Conservation (phyloP, 2,113 vertebrate genomes). For the Melozone crissalis region DNA sequence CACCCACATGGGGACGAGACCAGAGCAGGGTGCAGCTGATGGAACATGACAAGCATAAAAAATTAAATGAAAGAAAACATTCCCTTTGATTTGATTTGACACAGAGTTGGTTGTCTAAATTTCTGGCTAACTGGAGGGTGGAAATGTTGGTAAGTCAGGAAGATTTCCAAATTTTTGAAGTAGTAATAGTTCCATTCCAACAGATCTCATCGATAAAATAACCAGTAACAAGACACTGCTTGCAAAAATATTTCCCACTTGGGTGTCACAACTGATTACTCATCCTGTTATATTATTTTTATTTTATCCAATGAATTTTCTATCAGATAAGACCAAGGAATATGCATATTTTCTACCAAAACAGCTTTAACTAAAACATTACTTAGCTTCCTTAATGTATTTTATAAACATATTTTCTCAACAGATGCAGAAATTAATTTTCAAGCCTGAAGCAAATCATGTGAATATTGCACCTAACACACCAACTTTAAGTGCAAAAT, state of each 20-base stretch:
- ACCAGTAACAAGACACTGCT: not conserved
- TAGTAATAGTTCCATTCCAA: not conserved
- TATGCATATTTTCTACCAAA: not conserved
- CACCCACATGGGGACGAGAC: accelerated
- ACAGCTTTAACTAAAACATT: not conserved
- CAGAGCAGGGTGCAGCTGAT: not conserved
- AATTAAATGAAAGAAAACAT: not conserved
- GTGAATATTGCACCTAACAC: not conserved
- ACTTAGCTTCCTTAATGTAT: not conserved
- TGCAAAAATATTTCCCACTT: not conserved
- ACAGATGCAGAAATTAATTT: not conserved
- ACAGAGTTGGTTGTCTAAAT: not conserved
- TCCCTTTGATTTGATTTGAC: not conserved
- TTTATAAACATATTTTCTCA: not conserved
- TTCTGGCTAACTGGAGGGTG: not conserved
- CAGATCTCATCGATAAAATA: not conserved
- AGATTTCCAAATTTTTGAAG: not conserved
- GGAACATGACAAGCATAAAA: not conserved
- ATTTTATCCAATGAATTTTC: not conserved
- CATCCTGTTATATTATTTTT: not conserved
- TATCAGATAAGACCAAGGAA: not conserved
- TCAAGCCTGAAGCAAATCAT: not conserved
- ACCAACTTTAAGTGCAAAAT: not conserved
- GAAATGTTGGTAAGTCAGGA: not conserved
- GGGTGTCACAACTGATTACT: not conserved